Conservation (phyloP, 2,113 vertebrate species). For the Lepidothrix coronata region DNA sequence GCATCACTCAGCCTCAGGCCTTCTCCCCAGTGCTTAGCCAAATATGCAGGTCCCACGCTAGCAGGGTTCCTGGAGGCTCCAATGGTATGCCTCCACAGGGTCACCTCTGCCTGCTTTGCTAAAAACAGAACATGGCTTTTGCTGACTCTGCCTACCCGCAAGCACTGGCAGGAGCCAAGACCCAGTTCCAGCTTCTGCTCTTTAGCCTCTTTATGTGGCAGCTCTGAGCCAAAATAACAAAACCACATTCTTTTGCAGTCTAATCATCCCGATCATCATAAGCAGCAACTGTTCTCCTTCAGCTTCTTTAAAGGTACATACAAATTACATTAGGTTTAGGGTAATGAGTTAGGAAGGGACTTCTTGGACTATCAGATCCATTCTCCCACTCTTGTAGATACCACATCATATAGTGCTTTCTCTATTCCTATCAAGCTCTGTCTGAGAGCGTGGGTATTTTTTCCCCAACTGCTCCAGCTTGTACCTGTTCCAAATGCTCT, state of each 20-base stretch:
- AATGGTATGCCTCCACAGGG: background rate
- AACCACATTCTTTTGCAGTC: slow-evolving; percentile 24
- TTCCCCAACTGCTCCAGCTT: background rate
- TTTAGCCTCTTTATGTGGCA: background rate
- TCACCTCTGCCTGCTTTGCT: background rate
- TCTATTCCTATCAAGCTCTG: background rate
- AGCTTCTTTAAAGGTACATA: background rate
- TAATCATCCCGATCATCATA: background rate
- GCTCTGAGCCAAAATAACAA: slow-evolving; percentile 19
- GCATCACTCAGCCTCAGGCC: background rate
- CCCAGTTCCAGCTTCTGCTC: background rate
- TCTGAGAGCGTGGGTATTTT: background rate
- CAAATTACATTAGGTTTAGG: background rate
- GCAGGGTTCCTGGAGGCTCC: background rate
- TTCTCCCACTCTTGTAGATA: background rate
- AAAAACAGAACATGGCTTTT: background rate
- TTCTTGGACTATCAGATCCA: background rate
- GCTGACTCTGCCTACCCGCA: background rate
- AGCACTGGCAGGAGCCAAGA: background rate
- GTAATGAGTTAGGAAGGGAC: background rate
- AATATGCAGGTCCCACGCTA: background rate
- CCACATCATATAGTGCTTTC: slow-evolving; percentile 17
- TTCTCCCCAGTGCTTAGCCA: background rate
- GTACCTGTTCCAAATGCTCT: background rate
- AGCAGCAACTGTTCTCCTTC: slow-evolving; percentile 6